Evolutionary conservation across 1,140 invertebrate genomes (phyloP).

Genomic region (Lordiphosa stackelbergi): DNA sequence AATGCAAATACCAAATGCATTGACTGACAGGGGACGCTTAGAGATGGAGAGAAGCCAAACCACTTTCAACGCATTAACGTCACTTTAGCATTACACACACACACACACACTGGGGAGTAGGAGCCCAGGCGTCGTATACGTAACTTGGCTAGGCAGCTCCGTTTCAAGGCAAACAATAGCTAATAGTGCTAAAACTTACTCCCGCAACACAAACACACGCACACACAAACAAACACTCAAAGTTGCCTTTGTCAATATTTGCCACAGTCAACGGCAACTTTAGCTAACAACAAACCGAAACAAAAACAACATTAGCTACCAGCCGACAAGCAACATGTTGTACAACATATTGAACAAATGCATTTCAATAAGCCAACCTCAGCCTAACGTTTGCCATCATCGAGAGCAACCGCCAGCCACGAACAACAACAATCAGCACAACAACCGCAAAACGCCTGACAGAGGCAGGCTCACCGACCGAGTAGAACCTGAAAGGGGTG

Average conservation of each 20-base stretch:
- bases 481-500: conserved; percentile 20
- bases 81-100: conserved; percentile 49
- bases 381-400: conserved; percentile 37
- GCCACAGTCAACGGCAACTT: conserved; percentile 65
- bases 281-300: conserved; percentile 50
- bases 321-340: conserved; percentile 56
- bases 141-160: conserved; percentile 41
- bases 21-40: conserved; percentile 27
- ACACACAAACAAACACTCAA: conserved; percentile 13
- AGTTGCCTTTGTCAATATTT: conserved; percentile 69
- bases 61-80: conserved; percentile 72
- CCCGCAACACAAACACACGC: conserved; percentile 36
- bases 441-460: conserved; percentile 26
- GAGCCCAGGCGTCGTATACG: conserved; percentile 30
- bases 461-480: conserved; percentile 3
- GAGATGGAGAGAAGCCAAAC: conserved; percentile 47
- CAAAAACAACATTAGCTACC: conserved; percentile 44
- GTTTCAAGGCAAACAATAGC: conserved; percentile 71
- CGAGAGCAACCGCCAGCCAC: conserved; percentile 48
- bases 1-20: conserved; percentile 60
- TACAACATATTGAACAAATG: conserved; percentile 74
- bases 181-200: conserved; percentile 74
- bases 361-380: conserved; percentile 73
- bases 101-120: conserved; percentile 9
- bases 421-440: conserved; percentile 33